Conservation (phyloP, 2,888 invertebrate genomes). For the Heliconius ismenius region DNA sequence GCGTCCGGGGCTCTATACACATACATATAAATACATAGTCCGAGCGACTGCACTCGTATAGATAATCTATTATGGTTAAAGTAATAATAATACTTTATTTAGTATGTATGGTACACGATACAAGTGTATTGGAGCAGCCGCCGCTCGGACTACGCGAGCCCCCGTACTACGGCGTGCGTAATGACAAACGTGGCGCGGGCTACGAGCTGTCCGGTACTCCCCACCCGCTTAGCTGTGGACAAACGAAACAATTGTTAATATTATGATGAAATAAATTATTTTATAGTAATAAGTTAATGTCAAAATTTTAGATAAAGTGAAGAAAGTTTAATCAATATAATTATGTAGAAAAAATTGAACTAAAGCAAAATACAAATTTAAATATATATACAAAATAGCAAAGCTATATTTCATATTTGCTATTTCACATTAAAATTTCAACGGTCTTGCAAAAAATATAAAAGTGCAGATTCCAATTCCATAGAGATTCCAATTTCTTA, state of each 20-base stretch:
- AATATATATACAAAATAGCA: too few species aligned
- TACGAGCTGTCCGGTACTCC: constrained; percentile 43
- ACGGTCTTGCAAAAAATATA: too few species aligned
- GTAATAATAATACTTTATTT: background rate
- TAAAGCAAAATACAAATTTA: too few species aligned
- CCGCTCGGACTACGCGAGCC: constrained; percentile 33
- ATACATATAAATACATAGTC: constrained; percentile 24
- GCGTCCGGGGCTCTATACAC: constrained; percentile 50
- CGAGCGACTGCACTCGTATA: background rate
- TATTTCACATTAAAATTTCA: too few species aligned
- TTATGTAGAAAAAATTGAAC: too few species aligned
- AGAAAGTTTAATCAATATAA: background rate
- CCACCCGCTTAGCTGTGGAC: constrained; percentile 47
- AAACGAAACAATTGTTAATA: background rate
- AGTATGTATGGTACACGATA: background rate
- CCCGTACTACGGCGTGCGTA: constrained; percentile 46
- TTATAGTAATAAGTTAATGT: background rate
- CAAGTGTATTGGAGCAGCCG: background rate
- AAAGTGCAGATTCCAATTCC: too few species aligned
- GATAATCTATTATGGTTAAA: background rate
- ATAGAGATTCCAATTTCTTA: too few species aligned
- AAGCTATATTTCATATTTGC: too few species aligned
- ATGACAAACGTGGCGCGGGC: constrained; percentile 46
- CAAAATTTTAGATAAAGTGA: too few species aligned
- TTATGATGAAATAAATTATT: constrained; percentile 2